A percentile compares a stretch with the other conserved stretches of the same genome.
These are phyloP conservation scores for Tangara arthus DNA, from an alignment of 2,797 vertebrate genomes.

Conservation along the genomic window DNA sequence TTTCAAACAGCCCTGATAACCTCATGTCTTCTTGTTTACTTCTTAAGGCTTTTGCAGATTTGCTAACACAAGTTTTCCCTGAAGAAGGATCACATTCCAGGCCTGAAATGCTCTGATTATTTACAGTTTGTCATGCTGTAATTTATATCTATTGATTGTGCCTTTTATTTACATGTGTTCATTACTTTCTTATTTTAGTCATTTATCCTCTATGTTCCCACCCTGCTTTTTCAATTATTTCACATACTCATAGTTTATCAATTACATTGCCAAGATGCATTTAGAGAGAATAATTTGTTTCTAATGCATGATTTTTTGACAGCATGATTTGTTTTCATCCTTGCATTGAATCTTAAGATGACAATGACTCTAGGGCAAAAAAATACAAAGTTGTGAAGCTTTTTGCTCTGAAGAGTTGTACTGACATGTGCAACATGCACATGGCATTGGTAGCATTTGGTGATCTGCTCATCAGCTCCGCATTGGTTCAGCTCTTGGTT, in stretches of 20 bases:
- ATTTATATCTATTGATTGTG: slow-evolving; percentile 66
- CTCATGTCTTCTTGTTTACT: background rate
- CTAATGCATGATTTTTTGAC: slow-evolving; percentile 49
- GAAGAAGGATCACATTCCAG: slow-evolving; percentile 40
- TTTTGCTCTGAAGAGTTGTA: background rate
- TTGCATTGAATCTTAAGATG: background rate
- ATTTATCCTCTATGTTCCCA: slow-evolving; percentile 29
- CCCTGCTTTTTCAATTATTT: slow-evolving; percentile 58
- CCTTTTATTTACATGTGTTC: slow-evolving; percentile 59
- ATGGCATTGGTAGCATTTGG: rapidly evolving
- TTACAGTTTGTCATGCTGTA: slow-evolving; percentile 33
- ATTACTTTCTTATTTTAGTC: slow-evolving; percentile 57
- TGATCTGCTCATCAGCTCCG: background rate
- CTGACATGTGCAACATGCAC: rapidly evolving
- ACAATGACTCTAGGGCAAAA: background rate
- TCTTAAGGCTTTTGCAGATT: slow-evolving; percentile 1
- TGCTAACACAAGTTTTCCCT: slow-evolving; percentile 16
- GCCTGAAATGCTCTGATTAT: slow-evolving; percentile 51
- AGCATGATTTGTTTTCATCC: slow-evolving; percentile 58
- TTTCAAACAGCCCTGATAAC: slow-evolving; percentile 8
- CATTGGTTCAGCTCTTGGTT: background rate
- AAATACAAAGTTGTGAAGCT: background rate
- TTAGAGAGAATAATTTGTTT: slow-evolving; percentile 52
- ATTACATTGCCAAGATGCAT: slow-evolving; percentile 43
- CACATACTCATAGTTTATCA: slow-evolving; percentile 27